phyloP scores from a whole-genome alignment of 64 coral and sea anemone genomes.

The Montipora foliosa region DNA sequence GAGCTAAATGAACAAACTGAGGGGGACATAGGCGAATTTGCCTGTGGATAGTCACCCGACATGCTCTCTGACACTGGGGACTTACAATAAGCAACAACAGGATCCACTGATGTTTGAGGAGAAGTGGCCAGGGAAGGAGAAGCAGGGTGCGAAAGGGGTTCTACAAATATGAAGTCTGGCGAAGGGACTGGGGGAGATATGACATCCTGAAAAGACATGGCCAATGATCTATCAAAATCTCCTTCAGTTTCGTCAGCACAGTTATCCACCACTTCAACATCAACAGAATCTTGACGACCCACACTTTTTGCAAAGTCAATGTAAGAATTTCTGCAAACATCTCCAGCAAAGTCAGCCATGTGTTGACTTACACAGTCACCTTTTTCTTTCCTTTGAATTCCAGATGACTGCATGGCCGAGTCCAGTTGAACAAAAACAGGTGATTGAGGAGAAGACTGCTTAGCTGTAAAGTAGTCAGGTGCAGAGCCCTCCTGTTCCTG shows the following conservation, averaged over 20 bases:
- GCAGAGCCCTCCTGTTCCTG: background rate
- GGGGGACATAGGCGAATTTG: slow-evolving; percentile 4
- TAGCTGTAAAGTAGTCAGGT: background rate
- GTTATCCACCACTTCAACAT: background rate
- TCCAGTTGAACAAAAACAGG: slow-evolving; percentile 2
- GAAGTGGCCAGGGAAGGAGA: slow-evolving; percentile 4
- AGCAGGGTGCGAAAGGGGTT: slow-evolving; percentile 1
- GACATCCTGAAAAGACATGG: background rate
- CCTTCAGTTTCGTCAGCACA: background rate
- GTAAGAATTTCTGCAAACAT: background rate
- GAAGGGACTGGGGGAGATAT: slow-evolving; percentile 74
- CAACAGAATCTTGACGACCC: background rate
- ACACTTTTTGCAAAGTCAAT: background rate
- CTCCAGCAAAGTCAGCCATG: background rate
- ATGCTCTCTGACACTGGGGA: background rate
- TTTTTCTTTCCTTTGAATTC: background rate
- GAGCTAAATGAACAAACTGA: slow-evolving; percentile 45
- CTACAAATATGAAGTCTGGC: slow-evolving; percentile 52
- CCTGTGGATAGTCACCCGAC: background rate
- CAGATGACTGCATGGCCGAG: background rate
- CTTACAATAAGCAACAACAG: background rate
- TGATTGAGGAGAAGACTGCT: background rate
- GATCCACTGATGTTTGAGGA: background rate
- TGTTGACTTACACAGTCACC: background rate
- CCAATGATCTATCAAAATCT: background rate